A percentile compares a stretch with the other conserved stretches of the same genome.
Conservation (phyloP, 2,113 vertebrate species). For the Haemorhous mexicanus region DNA sequence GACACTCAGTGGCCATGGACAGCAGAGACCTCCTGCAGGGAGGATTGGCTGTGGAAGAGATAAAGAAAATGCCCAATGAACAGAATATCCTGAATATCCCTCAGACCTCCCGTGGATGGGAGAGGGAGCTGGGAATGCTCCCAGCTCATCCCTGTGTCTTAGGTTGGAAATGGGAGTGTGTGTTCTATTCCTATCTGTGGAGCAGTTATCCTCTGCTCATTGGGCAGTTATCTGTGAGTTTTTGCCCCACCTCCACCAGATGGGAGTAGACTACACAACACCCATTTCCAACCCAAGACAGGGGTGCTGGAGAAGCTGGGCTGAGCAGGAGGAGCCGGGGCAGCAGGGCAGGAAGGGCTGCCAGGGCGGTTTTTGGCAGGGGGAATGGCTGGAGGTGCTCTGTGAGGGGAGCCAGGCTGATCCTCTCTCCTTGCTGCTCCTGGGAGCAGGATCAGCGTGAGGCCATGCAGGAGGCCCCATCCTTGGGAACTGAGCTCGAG, state of each 20-base stretch:
- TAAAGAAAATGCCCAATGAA: neutral
- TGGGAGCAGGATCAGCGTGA: neutral
- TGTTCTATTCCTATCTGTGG: too few species aligned
- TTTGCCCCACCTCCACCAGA: neutral
- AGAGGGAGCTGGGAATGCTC: too few species aligned
- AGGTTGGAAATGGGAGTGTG: too few species aligned
- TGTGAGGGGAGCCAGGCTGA: accelerated
- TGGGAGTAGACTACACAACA: too few species aligned
- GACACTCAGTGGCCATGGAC: neutral
- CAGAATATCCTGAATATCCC: neutral
- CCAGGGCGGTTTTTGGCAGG: accelerated
- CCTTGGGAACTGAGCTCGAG: neutral
- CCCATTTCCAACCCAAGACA: neutral
- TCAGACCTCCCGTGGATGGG: too few species aligned
- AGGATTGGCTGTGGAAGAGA: neutral
- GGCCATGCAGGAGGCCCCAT: neutral
- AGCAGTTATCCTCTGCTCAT: too few species aligned
- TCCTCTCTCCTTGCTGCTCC: neutral
- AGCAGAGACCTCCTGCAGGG: neutral
- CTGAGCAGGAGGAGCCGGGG: neutral
- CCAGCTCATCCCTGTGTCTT: too few species aligned
- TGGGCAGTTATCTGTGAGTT: too few species aligned
- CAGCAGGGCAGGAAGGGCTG: neutral
- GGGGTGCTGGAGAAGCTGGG: neutral
- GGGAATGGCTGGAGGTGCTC: neutral